Evolutionary conservation across 2,888 invertebrate species (phyloP).

Genomic region (Noctua comes): DNA sequence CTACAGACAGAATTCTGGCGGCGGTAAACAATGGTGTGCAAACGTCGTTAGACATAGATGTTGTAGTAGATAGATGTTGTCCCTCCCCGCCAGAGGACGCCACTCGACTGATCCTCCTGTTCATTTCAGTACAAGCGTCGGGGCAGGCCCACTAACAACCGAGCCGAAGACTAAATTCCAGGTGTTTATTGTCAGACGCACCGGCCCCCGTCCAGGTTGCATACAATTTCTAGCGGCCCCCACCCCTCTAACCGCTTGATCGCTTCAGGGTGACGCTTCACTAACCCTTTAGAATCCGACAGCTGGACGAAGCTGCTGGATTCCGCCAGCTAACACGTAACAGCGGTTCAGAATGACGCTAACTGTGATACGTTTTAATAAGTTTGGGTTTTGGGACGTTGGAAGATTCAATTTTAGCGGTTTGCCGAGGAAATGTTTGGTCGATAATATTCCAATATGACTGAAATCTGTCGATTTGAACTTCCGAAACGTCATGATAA

Average conservation of each 20-base stretch:
- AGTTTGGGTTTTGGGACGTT: conserved; percentile 22
- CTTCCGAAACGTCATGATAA: not conserved
- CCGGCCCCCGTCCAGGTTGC: conserved; percentile 84
- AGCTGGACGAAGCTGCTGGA: conserved; percentile 43
- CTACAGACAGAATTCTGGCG: not conserved
- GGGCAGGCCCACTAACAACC: conserved; percentile 88
- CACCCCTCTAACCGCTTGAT: conserved; percentile 75
- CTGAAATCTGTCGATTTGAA: not conserved
- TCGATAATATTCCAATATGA: not conserved
- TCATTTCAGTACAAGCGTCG: conserved; percentile 90
- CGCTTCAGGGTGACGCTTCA: conserved; percentile 84
- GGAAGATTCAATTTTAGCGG: not conserved
- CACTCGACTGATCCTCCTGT: conserved; percentile 76
- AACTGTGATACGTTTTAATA: conserved; percentile 57
- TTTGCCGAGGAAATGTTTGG: not conserved
- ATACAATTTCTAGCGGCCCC: conserved; percentile 81
- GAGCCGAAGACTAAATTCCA: conserved; percentile 81
- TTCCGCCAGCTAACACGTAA: conserved; percentile 58
- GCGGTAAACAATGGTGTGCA: not conserved
- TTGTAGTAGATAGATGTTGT: conserved; percentile 69
- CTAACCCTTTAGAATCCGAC: conserved; percentile 73
- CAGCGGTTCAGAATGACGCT: conserved; percentile 64
- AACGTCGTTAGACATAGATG: conserved; percentile 50
- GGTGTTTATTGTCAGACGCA: conserved; percentile 80
- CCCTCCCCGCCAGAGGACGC: conserved; percentile 52